phyloP scores from a whole-genome alignment of 2,113 vertebrate species.

The Trinectes maculatus region DNA sequence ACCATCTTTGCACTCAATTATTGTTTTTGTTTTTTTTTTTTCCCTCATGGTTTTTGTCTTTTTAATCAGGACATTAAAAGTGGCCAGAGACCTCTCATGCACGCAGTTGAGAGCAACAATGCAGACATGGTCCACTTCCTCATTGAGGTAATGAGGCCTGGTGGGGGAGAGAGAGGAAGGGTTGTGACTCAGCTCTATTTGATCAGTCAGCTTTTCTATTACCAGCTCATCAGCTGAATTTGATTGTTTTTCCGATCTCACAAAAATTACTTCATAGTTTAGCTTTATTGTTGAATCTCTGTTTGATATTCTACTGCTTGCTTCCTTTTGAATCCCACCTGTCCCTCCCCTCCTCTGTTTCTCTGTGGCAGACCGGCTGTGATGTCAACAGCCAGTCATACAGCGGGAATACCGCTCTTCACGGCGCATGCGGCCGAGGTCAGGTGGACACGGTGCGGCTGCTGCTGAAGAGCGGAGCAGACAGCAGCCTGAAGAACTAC shows the following conservation, averaged over 20 bases:
- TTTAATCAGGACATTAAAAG: slow-evolving; percentile 89
- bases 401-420: slow-evolving; percentile 89
- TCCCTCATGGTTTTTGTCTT: slow-evolving; percentile 18
- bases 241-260: not conserved
- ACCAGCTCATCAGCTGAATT: slow-evolving; percentile 25
- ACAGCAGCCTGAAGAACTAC: slow-evolving; percentile 90
- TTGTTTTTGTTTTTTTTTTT: slow-evolving; percentile 40
- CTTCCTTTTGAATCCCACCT: slow-evolving; percentile 33
- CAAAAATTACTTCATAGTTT: slow-evolving; percentile 5
- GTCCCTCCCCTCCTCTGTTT: slow-evolving; percentile 7
- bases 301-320: not conserved
- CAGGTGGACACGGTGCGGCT: slow-evolving; percentile 84
- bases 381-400: slow-evolving; percentile 90
- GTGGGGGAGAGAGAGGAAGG: slow-evolving; percentile 9
- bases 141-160: slow-evolving; percentile 84
- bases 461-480: slow-evolving; percentile 87
- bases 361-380: slow-evolving; percentile 81
- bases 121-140: slow-evolving; percentile 87
- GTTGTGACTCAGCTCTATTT: slow-evolving; percentile 51
- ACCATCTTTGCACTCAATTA: not conserved
- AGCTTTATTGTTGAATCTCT: too few relatives aligned
- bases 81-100: slow-evolving; percentile 88
- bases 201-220: slow-evolving; percentile 30
- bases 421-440: slow-evolving; percentile 87
- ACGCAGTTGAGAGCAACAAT: slow-evolving; percentile 87